These are phyloP conservation scores for Bovichtus diacanthus DNA, from an alignment of 2,797 vertebrate species.

Conservation along the genomic window DNA sequence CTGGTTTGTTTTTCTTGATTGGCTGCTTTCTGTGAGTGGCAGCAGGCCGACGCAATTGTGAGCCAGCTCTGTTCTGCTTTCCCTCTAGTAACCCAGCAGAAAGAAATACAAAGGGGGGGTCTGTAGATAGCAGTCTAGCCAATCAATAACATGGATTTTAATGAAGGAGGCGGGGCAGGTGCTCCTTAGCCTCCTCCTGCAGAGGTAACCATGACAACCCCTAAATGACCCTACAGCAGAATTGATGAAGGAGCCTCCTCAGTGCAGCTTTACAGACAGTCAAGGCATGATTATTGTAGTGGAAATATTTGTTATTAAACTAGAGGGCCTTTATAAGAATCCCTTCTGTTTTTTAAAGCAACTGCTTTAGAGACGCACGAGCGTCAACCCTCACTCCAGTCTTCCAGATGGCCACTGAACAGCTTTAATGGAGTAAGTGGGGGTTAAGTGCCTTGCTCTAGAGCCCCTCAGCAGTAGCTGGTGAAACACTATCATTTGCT, in stretches of 20 bases:
- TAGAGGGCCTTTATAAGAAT: neutral
- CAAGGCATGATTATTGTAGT: neutral
- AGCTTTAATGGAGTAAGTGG: neutral
- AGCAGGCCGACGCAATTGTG: conserved; percentile 32
- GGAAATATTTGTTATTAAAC: conserved; percentile 5
- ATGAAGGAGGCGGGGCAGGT: conserved; percentile 63
- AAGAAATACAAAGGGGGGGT: neutral
- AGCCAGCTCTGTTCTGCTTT: conserved; percentile 21
- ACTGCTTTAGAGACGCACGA: neutral
- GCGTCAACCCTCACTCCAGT: neutral
- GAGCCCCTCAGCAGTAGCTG: conserved; percentile 14
- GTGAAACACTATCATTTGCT: conserved; percentile 11
- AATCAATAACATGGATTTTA: conserved; percentile 74
- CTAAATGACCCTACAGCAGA: conserved; percentile 56
- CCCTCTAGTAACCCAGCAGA: conserved; percentile 52
- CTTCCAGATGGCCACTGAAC: neutral
- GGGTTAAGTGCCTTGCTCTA: conserved; percentile 14
- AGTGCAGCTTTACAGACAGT: conserved; percentile 28
- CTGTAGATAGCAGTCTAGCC: conserved; percentile 47
- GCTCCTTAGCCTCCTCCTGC: conserved; percentile 53
- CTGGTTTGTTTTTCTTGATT: conserved; percentile 19
- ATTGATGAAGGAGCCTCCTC: conserved; percentile 36
- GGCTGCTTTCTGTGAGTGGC: conserved; percentile 48
- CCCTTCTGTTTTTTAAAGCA: neutral
- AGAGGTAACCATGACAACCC: conserved; percentile 78